phyloP scores from a whole-genome alignment of 2,888 invertebrate species.

The Malachius bipustulatus region DNA sequence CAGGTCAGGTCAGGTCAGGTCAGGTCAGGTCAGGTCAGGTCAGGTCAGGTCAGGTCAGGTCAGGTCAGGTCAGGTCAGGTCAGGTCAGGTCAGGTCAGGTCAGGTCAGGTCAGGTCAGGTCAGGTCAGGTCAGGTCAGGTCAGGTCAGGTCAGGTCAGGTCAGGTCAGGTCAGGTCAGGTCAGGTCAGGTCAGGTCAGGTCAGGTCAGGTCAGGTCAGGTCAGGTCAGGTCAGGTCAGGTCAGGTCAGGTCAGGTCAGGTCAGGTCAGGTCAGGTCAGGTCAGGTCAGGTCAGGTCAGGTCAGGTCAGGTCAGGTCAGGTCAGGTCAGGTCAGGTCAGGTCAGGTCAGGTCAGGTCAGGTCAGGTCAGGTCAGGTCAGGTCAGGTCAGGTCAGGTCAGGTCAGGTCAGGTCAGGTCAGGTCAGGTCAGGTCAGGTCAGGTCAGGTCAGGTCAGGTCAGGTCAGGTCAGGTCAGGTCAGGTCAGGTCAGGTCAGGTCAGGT shows the following conservation, averaged over 20 bases:
- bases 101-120: slow-evolving; percentile 4
- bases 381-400: slow-evolving; percentile 4
- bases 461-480: slow-evolving; percentile 4
- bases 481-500: slow-evolving; percentile 4
- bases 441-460: slow-evolving; percentile 4
- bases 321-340: slow-evolving; percentile 4
- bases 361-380: slow-evolving; percentile 4
- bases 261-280: slow-evolving; percentile 4
- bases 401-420: slow-evolving; percentile 4
- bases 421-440: slow-evolving; percentile 4
- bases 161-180: slow-evolving; percentile 4
- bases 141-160: slow-evolving; percentile 4
- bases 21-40: slow-evolving; percentile 4
- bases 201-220: slow-evolving; percentile 4
- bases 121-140: slow-evolving; percentile 4
- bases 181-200: slow-evolving; percentile 4
- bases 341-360: slow-evolving; percentile 4
- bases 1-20: slow-evolving; percentile 4
- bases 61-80: slow-evolving; percentile 4
- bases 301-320: slow-evolving; percentile 4
- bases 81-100: slow-evolving; percentile 4
- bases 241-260: slow-evolving; percentile 4
- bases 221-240: slow-evolving; percentile 4
- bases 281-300: slow-evolving; percentile 4
- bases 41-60: slow-evolving; percentile 4